Base-by-base conservation (phyloP, 1,140 invertebrate species). In the Listronotus oregonensis region DNA sequence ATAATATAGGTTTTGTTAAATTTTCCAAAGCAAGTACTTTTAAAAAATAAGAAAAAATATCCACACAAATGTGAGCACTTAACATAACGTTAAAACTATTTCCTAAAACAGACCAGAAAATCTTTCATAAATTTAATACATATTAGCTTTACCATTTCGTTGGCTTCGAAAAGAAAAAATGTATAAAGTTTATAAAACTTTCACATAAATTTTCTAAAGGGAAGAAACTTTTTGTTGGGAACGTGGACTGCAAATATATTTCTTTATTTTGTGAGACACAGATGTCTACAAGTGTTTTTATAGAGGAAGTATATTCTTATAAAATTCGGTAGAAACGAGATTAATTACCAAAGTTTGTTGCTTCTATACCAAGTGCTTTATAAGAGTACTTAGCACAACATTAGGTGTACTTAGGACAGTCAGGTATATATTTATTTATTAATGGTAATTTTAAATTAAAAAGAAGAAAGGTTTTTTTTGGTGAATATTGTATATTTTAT, bases 201-300 rank as follows among this genome's bases (percentile, higher is more conserved):
- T 34, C 43, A 58, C 56, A 58, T 58, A 47, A 58, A 58, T 58
- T 58, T 49, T 14, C 32, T 11, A 42, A 46, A 46, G 39, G 44
- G 15, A 18, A 42, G 42, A 49, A 58, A 58, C 40, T 58, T 47
- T 49, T 11, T 17, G 31, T 9, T 47, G 10, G 42, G 32, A n/a
- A 58, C 56, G 56, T 58, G 56, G 34, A 39, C 32, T 58, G 39
- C 56, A 58, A 47, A 58, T 58, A 58, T 58, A 58, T 58, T 58
- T 58, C 56, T 58, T 58, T 58, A 58, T 58, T 58, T 58, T 18
- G 43, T 31, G 43, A 31, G 56, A 49, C 43, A 46, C 56, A 58
- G 56, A 58, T 58, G 56, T 47, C 56, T 58, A 34, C 42, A 58
- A 58, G 56, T 58, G 56, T 47, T 58, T 58, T 58, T 58, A 15